A percentile compares a stretch with the other conserved stretches of the same genome.
Evolutionary conservation across 2,797 vertebrate genomes (phyloP).

Genomic region (Eulemur mongoz): DNA sequence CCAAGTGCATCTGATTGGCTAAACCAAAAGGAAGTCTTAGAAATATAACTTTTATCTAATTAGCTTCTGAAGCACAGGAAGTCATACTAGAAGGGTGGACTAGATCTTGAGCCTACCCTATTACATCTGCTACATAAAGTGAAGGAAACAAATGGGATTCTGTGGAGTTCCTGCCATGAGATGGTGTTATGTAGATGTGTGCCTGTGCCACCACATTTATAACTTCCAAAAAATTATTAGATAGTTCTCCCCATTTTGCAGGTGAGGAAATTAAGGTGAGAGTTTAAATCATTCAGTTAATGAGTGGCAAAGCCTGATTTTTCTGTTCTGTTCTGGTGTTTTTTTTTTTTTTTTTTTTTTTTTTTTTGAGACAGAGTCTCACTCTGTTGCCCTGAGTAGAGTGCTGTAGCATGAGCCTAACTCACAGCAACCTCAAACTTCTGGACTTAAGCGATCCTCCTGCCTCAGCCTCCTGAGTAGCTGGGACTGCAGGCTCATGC

Average conservation of each 20-base stretch:
- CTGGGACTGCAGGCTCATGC: too few species aligned
- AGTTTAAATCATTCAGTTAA: background rate
- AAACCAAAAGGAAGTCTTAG: background rate
- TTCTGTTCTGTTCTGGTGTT: too few species aligned
- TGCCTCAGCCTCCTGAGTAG: too few species aligned
- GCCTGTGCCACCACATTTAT: background rate
- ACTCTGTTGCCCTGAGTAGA: too few species aligned
- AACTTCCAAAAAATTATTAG: background rate
- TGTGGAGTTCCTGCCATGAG: background rate
- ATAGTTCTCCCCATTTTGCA: background rate
- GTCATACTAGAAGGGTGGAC: background rate
- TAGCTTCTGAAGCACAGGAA: background rate
- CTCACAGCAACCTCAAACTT: too few species aligned
- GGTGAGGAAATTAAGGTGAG: background rate
- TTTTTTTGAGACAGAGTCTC: too few species aligned
- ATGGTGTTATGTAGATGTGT: background rate
- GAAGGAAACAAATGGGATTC: background rate
- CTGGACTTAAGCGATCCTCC: too few species aligned
- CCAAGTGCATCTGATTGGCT: background rate
- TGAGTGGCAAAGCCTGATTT: background rate
- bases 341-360: too few species aligned
- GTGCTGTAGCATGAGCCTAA: too few species aligned
- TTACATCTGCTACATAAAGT: background rate
- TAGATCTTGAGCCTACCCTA: background rate
- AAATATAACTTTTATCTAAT: background rate